Evolutionary conservation across 2,113 vertebrate genomes (phyloP).

Genomic region (Equus przewalskii): DNA sequence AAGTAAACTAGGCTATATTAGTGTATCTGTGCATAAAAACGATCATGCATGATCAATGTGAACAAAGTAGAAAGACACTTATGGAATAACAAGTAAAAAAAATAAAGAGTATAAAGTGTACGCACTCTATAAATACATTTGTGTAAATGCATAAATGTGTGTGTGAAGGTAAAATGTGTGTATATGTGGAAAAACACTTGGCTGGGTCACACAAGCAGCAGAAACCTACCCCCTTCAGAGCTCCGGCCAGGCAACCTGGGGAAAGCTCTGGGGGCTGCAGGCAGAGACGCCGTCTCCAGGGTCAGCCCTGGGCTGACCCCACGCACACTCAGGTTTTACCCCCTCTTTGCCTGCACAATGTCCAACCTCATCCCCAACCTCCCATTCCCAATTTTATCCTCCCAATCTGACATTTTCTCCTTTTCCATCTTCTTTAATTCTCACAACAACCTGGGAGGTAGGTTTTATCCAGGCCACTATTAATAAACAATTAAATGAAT

Average conservation of each 20-base stretch:
- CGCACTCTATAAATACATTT: background rate
- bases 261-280: background rate
- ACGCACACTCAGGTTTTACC: too few species aligned
- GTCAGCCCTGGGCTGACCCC: background rate
- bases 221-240: background rate
- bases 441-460: constrained; percentile 9
- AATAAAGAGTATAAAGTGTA: background rate
- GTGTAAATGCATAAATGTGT: too few species aligned
- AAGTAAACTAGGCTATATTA: background rate
- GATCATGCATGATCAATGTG: background rate
- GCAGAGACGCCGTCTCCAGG: background rate
- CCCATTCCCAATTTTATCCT: background rate
- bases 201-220: background rate
- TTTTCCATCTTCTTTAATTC: background rate
- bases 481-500: background rate
- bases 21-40: background rate
- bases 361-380: background rate
- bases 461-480: background rate
- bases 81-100: background rate
- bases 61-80: background rate
- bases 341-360: background rate
- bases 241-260: accelerated
- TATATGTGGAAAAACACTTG: background rate
- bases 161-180: background rate
- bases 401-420: background rate